Base-by-base conservation (phyloP, 2,888 invertebrate genomes). In the Drosophila mettleri region DNA sequence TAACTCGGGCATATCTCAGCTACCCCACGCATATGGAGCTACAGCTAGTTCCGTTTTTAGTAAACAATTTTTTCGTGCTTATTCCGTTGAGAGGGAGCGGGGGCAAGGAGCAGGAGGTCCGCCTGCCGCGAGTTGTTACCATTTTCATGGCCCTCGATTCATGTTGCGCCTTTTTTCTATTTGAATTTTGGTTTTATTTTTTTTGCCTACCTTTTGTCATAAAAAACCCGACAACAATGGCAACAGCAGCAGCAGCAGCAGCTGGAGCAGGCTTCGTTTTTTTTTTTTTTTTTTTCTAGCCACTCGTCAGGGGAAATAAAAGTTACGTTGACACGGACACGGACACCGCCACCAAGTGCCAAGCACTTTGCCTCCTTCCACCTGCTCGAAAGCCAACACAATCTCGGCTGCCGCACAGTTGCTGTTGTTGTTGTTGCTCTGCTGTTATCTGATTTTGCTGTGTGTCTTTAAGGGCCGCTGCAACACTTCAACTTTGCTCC, bases 251-350 rank as follows among this genome's bases (percentile, higher is more conserved):
- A 27, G 60, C 27, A 36, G 43, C 52, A 63, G 39, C 20, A 12
- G 43, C 46, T 52, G 27, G 6, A 27, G 61, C 49, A 43, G 68
- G 57, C 55, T 43, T 49, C 55, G 43, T 52, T 33, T 39, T 64
- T 41, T 52, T 60, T 66, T 61, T 48, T 52, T 33, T 39, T 64
- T 41, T 52, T 60, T 66, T 61, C 51, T 57, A 65, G 59, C 52
- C 66, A 39, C 69, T 81, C 81, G 81, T 78, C 82, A 66, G 74
- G 82, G 87, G 79, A 86, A 83, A 83, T 86, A 81, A 83, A 83
- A 86, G 82, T 84, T 78, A 84, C 79, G 87, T 84, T 86, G 82
- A 83, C 85, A 86, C 85, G 69, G 82, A 86, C 74, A 86, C 81
- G 20, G 24, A 45, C 43, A 43, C 43, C 58, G 70, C 76, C 80